Evolutionary conservation across 2,888 invertebrate genomes (phyloP), one percentile per base, ranked within the genome.

Genomic region (Polietes domitor): DNA sequence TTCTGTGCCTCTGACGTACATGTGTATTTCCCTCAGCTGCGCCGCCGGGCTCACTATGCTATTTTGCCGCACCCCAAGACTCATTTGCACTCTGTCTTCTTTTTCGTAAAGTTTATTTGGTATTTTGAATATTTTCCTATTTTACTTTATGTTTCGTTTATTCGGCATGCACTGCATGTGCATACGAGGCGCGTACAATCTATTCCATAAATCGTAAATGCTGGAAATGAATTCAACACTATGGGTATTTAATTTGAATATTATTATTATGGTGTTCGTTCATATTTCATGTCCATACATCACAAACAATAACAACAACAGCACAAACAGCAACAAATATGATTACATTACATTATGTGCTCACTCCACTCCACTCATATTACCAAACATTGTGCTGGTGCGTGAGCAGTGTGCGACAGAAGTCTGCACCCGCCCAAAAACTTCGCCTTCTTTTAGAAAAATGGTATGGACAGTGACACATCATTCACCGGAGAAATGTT

Each of bases 181-280:
- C 41, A 12, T 43, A 3, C 43, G 43, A 41, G n/a, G n/a, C 68
- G 68, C 24, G 41, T 15, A 41, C 43, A 21, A 12, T 12, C 4
- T 7, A 21, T 24, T 37, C 68, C 21, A 58, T 58, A 24, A 26
- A 12, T 58, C 43, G 32, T 65, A 37, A 43, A 21, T 37, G 65
- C 17, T 68, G 43, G 24, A 12, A 12, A 2, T 12, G 3, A 17
- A 37, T 21, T 41, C 41, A 65, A 63, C 37, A 26, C 26, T 58
- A 58, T 61, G 28, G n/a, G 24, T n/a, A 32, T 41, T 61, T 1
- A 37, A 65, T 65, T 65, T 68, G 68, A 68, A 68, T 68, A 43
- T 68, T 68, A 43, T 68, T 68, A 12, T 78, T 80, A 80, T 77
- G 74, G 85, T 61, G 47, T 75, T 73, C 32, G 75, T 82, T 77